Conservation (phyloP, 2,888 invertebrate species). For the Chloroclystis v-ata region DNA sequence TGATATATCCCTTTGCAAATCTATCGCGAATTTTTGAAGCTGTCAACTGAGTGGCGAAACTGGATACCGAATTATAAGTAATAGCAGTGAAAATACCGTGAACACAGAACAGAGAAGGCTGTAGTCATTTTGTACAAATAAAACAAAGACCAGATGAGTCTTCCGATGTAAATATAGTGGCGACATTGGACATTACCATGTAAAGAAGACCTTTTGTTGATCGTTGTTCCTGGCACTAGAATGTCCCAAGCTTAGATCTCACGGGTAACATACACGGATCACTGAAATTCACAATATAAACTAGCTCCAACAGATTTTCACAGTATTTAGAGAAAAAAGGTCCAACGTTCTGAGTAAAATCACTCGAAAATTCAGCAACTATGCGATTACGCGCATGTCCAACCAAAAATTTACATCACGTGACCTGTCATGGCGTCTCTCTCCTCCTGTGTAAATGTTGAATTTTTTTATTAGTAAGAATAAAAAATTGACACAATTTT, state of each 20-base stretch:
- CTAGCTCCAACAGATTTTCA: constrained; percentile 37
- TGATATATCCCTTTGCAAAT: constrained; percentile 3
- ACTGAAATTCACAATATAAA: constrained; percentile 24
- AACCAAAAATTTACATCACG: constrained; percentile 76
- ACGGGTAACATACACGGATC: constrained; percentile 41
- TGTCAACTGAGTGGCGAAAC: constrained; percentile 18
- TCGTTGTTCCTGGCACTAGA: constrained; percentile 48
- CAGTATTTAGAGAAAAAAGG: constrained; percentile 45
- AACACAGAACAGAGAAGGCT: constrained; percentile 9
- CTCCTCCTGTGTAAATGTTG: neutral
- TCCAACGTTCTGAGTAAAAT: constrained; percentile 59
- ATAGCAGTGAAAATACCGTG: constrained; percentile 18
- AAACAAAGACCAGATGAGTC: constrained; percentile 48
- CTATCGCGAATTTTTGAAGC: constrained; percentile 6
- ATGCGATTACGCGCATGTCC: constrained; percentile 65
- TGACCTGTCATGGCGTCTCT: constrained; percentile 76
- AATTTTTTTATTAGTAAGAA: too few relatives aligned
- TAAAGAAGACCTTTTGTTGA: constrained; percentile 65
- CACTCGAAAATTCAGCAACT: constrained; percentile 59
- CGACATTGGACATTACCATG: constrained; percentile 61
- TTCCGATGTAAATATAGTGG: constrained; percentile 46
- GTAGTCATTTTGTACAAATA: constrained; percentile 16
- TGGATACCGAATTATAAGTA: constrained; percentile 20
- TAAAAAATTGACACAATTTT: too few relatives aligned
- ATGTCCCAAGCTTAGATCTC: constrained; percentile 28